Conservation (phyloP, 2,797 vertebrate species). For the Danio choprae region DNA sequence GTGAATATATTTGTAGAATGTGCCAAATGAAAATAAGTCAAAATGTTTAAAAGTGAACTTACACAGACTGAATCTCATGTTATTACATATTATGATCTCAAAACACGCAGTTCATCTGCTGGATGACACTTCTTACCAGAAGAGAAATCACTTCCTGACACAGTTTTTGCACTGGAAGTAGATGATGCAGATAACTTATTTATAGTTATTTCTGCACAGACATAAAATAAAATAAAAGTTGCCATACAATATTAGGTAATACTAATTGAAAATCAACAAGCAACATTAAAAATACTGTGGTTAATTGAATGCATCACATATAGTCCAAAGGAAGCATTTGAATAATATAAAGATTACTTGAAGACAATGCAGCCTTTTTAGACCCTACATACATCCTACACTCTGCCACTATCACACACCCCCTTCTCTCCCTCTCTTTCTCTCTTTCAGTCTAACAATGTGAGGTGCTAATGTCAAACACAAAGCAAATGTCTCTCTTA, state of each 20-base stretch:
- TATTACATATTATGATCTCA: not conserved
- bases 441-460: conserved; percentile 60
- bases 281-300: not conserved
- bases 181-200: not conserved
- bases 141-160: no score
- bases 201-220: not conserved
- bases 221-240: no score
- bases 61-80: not conserved
- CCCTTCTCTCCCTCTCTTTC: no score
- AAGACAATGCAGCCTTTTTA: conserved; percentile 37
- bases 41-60: not conserved
- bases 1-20: not conserved
- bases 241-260: not conserved
- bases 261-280: not conserved
- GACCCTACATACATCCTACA: not conserved
- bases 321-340: conserved; percentile 13
- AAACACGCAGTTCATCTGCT: not conserved
- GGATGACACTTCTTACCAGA: no score
- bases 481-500: not conserved
- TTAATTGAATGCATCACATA: conserved; percentile 9
- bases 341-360: conserved; percentile 38
- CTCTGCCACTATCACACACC: conserved; percentile 16
- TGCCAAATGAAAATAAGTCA: not conserved
- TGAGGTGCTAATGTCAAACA: conserved; percentile 47
- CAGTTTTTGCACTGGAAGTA: not conserved